Percentiles rank a stretch among this genome's conserved stretches.
phyloP scores from a whole-genome alignment of 2,113 vertebrate genomes.

The Poicephalus meyeri region DNA sequence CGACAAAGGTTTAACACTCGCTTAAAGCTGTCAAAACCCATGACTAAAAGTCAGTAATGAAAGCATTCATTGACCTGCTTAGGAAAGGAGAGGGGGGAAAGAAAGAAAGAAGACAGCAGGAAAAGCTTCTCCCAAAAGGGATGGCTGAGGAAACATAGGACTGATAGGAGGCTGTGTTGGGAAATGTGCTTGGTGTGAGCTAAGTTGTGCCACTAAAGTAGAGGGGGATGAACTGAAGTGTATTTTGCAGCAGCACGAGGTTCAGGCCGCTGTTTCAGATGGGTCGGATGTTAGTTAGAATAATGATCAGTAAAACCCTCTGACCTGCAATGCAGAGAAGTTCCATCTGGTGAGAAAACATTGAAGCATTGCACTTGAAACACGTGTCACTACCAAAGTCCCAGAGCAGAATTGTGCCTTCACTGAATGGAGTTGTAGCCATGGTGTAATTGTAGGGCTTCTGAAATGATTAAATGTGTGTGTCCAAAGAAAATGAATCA shows the following conservation, averaged over 20 bases:
- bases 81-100: neutral
- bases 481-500: neutral
- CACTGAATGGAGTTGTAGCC: too few relatives aligned
- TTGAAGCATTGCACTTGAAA: neutral
- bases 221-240: rapidly evolving
- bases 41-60: neutral
- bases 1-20: neutral
- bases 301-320: neutral
- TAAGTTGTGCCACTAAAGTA: rapidly evolving
- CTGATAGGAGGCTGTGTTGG: neutral
- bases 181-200: neutral
- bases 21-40: neutral
- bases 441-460: neutral
- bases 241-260: neutral
- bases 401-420: neutral
- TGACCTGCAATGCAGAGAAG: neutral
- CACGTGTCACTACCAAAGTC: rapidly evolving
- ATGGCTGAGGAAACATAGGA: neutral
- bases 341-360: neutral
- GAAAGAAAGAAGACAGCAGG: neutral
- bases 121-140: neutral
- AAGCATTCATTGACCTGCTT: neutral
- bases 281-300: neutral
- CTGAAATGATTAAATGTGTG: neutral
- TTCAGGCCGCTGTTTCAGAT: too few relatives aligned